Evolutionary conservation across 23 tunicate species (phyloP).

Genomic region (Phallusia fumigata): DNA sequence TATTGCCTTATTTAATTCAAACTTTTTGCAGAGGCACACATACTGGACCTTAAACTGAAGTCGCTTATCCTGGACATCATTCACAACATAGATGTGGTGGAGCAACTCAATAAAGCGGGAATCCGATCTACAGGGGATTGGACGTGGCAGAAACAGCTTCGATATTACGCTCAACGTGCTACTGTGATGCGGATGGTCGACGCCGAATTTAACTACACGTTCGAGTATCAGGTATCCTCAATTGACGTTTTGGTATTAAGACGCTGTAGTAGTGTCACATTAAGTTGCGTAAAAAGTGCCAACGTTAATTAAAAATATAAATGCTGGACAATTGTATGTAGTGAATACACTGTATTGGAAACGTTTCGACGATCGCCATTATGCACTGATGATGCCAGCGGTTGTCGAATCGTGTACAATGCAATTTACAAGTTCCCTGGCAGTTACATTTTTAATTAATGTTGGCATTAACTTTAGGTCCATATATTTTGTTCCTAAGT

Average conservation of each 20-base stretch:
- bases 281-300: background rate
- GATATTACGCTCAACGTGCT: slow-evolving; percentile 42
- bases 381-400: no score
- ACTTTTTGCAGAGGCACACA: slow-evolving; percentile 53
- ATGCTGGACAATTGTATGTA: background rate
- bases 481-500: no score
- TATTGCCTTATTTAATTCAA: background rate
- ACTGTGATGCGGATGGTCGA: slow-evolving; percentile 85
- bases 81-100: slow-evolving; percentile 83
- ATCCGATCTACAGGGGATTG: slow-evolving; percentile 50
- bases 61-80: slow-evolving; percentile 89
- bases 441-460: no score
- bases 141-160: slow-evolving; percentile 93
- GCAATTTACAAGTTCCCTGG: no score
- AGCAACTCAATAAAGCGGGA: slow-evolving; percentile 40
- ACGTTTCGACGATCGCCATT: no score
- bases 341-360: background rate
- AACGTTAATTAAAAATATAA: background rate
- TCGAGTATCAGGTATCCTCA: slow-evolving; percentile 75
- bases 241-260: background rate
- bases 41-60: slow-evolving; percentile 69
- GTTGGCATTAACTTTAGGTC: no score
- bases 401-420: no score
- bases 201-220: slow-evolving; percentile 79
- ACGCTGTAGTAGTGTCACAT: no score